These are phyloP conservation scores for Deroptyus accipitrinus DNA, from an alignment of 2,113 vertebrate species.

Conservation along the genomic window DNA sequence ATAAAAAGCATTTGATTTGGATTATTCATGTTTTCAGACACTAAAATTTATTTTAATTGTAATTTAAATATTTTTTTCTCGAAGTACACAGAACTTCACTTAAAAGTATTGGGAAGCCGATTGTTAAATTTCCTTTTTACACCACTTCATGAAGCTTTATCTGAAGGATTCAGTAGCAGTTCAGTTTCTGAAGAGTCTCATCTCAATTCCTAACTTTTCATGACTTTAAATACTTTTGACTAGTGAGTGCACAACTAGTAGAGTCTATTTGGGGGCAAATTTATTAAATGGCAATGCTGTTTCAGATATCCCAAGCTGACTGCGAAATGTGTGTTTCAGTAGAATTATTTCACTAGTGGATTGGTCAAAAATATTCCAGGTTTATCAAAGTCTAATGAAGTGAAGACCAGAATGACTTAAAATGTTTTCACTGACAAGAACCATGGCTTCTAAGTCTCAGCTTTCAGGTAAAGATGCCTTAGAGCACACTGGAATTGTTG, in stretches of 20 bases:
- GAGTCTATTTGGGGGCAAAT: not conserved
- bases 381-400: not conserved
- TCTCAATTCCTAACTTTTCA: not conserved
- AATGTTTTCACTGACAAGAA: not conserved
- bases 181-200: not conserved
- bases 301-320: not conserved
- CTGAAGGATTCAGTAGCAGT: not conserved
- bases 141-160: not conserved
- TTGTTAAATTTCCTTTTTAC: not conserved
- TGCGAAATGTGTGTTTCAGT: not conserved
- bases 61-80: not conserved
- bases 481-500: not conserved
- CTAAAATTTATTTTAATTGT: not conserved
- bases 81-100: not conserved
- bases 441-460: not conserved
- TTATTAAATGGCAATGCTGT: not conserved
- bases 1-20: not conserved
- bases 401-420: not conserved
- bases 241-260: not conserved
- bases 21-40: not conserved
- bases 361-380: slow-evolving; percentile 19
- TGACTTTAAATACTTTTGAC: not conserved
- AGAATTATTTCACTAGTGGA: not conserved
- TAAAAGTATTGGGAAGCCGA: not conserved
- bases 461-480: not conserved